Base-by-base conservation (phyloP, 2,113 vertebrate genomes). In the Spheniscus mendiculus region DNA sequence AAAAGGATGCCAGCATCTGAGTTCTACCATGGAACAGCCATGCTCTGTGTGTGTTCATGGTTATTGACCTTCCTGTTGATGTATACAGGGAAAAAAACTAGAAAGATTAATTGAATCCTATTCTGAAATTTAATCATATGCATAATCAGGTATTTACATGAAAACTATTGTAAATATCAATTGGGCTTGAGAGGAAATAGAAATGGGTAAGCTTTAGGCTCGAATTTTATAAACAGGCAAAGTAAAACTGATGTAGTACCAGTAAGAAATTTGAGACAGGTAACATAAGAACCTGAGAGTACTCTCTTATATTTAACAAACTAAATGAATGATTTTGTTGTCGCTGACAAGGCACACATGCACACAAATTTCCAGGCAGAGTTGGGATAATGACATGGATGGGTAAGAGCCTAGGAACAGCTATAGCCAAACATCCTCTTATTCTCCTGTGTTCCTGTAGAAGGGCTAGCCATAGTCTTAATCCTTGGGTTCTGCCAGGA, bases 131-230 rank as follows among this genome's bases (percentile, higher is more conserved):
- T 27, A 61, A 67, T 92, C 45, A 50, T 73, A 73, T 40, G 49
- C 42, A 78, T 12, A 63, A 90, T 19, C 26, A 32, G 3, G 12
- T 40, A 95, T 78, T 95, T 91, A 95, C 32, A 59, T 62, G 15
- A 94, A 82, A 96, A 93, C 77, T 61, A 58, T 66, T 30, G 62
- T 49, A 95, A 93, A 90, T 59, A 77, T 45, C 63, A 63, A 11
- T 29, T 62, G 63, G 78, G n/a, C 16, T 95, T 91, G 61, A 97
- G 59, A 87, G 44, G 5, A 85, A 83, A 53, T 34, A 83, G 20
- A 93, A 90, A 55, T 65, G 55, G 11, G 26, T 59, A 62, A 38
- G 9, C 16, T 62, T 88, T 87, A 70, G 55, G 22, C 20, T 93
- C 62, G 67, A 40, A 52, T 87, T 65, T 93, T 74, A 67, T 8